Evolutionary conservation across 2,888 invertebrate genomes (phyloP).

Genomic region (Phalera bucephala): DNA sequence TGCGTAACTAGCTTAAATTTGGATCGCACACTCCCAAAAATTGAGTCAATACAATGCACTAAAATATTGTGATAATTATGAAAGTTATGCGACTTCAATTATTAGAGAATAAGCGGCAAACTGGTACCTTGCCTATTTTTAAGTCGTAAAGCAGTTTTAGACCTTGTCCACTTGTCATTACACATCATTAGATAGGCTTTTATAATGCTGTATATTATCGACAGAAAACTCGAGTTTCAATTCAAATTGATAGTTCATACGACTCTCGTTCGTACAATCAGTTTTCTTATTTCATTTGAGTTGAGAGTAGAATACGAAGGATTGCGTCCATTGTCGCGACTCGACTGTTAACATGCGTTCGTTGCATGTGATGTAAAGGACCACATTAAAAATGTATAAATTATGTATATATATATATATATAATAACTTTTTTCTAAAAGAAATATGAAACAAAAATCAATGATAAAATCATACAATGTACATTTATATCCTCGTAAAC

Average conservation of each 20-base stretch:
- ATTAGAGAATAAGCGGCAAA: slow-evolving; percentile 41
- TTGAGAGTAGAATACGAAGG: slow-evolving; percentile 11
- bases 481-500: too few relatives aligned
- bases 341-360: slow-evolving; percentile 14
- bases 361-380: slow-evolving; percentile 23
- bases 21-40: slow-evolving; percentile 67
- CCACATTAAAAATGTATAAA: slow-evolving; percentile 14
- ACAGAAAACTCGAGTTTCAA: too few relatives aligned
- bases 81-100: slow-evolving; percentile 44
- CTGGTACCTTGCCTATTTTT: too few relatives aligned
- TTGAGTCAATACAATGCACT: slow-evolving; percentile 70
- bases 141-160: too few relatives aligned
- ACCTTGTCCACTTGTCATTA: too few relatives aligned
- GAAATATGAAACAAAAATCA: too few relatives aligned
- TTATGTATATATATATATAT: slow-evolving; percentile 2
- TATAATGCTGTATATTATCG: too few relatives aligned
- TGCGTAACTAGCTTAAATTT: slow-evolving; percentile 50
- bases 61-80: slow-evolving; percentile 56
- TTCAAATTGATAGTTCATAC: too few relatives aligned
- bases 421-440: slow-evolving; percentile 14
- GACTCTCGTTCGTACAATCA: too few relatives aligned
- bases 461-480: too few relatives aligned
- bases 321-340: slow-evolving; percentile 13
- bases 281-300: too few relatives aligned
- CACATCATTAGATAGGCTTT: too few relatives aligned